These are phyloP conservation scores for Aptenodytes patagonicus DNA, from an alignment of 2,113 vertebrate species.

Conservation along the genomic window DNA sequence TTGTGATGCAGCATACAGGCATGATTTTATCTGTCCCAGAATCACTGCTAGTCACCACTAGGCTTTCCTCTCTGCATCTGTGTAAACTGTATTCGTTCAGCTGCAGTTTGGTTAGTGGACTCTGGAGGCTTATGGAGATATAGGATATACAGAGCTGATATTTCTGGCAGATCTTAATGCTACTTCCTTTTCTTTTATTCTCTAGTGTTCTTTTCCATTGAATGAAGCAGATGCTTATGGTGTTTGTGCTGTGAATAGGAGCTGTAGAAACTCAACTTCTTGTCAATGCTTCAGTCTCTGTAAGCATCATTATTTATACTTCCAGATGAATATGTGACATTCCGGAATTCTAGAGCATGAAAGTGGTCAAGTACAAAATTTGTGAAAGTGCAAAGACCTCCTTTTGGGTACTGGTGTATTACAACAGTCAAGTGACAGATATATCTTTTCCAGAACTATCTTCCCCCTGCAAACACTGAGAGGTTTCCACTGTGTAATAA, in stretches of 20 bases:
- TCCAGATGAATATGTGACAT: not conserved
- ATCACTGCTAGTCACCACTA: not conserved
- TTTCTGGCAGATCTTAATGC: not conserved
- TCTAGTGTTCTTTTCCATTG: rapidly evolving
- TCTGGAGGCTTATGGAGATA: not conserved
- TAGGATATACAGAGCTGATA: not conserved
- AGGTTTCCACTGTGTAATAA: not conserved
- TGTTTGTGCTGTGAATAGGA: not conserved
- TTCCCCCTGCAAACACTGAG: not conserved
- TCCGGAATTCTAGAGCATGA: not conserved
- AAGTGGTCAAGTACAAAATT: not conserved
- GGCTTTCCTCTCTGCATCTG: not conserved
- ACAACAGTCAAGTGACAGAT: not conserved
- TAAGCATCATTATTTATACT: not conserved
- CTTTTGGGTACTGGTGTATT: not conserved
- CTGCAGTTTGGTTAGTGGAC: not conserved
- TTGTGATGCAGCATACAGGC: not conserved
- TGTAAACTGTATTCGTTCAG: not conserved
- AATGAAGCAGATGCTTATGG: not conserved
- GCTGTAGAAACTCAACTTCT: not conserved
- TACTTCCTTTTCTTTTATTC: not conserved
- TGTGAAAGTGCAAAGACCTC: not conserved
- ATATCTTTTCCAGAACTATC: not conserved
- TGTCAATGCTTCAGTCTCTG: not conserved
- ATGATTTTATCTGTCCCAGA: not conserved